These are phyloP conservation scores for Dermolepida albohirtum DNA, from an alignment of 2,888 invertebrate genomes.

Conservation along the genomic window DNA sequence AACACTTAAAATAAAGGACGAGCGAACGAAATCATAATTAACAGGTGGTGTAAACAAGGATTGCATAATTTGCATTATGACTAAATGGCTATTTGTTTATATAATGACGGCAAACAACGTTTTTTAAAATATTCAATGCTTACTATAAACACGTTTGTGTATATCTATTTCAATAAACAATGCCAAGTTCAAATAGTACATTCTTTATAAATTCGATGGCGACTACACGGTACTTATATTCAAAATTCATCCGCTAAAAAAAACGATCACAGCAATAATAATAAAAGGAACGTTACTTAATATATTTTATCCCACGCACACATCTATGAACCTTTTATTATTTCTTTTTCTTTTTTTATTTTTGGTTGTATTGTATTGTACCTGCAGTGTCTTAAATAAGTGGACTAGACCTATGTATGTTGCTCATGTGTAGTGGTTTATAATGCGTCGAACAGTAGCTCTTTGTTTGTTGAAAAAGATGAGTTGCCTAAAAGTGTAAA, in stretches of 20 bases:
- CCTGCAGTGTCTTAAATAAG: constrained; percentile 11
- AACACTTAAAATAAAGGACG: constrained; percentile 26
- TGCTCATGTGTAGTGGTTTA: constrained; percentile 46
- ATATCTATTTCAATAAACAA: constrained; percentile 33
- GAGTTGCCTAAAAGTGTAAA: constrained; percentile 47
- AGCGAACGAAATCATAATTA: constrained; percentile 17
- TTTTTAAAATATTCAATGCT: not conserved
- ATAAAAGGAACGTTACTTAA: constrained; percentile 16
- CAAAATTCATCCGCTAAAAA: constrained; percentile 6
- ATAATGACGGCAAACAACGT: constrained; percentile 4
- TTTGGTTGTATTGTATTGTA: not conserved
- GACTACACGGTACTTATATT: not conserved
- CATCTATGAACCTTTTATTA: not conserved
- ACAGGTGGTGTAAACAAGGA: constrained; percentile 17
- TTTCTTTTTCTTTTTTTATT: constrained; percentile 2
- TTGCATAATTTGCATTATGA: constrained; percentile 27
- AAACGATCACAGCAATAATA: constrained; percentile 15
- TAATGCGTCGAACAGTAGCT: constrained; percentile 54
- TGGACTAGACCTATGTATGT: constrained; percentile 5
- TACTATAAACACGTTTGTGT: not conserved
- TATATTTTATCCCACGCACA: constrained; percentile 19
- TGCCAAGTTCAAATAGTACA: constrained; percentile 34
- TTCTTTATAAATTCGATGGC: not conserved
- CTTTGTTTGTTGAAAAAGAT: constrained; percentile 54
- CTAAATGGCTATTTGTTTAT: constrained; percentile 11